Conservation (phyloP, 2,888 invertebrate species). For the Lithophane leautieri region DNA sequence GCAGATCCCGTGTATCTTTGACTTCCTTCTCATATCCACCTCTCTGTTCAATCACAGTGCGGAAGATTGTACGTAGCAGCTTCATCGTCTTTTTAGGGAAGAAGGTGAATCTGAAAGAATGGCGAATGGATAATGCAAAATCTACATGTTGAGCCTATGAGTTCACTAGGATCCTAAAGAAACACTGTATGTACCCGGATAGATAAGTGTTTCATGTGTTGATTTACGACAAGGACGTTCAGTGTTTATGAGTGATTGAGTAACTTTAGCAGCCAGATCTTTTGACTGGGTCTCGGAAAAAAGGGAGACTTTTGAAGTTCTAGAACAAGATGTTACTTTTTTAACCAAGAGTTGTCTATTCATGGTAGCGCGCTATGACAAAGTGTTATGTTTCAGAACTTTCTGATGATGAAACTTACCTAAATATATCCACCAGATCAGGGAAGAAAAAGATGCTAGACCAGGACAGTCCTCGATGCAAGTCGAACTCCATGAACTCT, state of each 20-base stretch:
- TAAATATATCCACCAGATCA: conserved; percentile 71
- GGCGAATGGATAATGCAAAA: not conserved
- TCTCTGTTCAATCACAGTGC: conserved; percentile 67
- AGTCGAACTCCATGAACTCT: conserved; percentile 70
- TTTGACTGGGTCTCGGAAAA: not conserved
- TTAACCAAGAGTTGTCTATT: not conserved
- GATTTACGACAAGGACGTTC: not conserved
- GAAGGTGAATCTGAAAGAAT: conserved; percentile 69
- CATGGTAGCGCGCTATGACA: not conserved
- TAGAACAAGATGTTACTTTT: no score
- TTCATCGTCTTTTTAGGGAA: conserved; percentile 72
- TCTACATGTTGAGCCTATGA: not conserved
- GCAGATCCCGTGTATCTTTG: conserved; percentile 68
- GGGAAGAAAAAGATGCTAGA: conserved; percentile 78
- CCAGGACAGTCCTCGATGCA: conserved; percentile 71
- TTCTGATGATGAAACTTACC: conserved; percentile 58
- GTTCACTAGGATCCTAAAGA: not conserved
- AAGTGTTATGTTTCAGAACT: not conserved
- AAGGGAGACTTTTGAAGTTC: not conserved
- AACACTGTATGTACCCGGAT: not conserved
- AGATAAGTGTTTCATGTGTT: not conserved
- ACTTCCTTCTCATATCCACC: conserved; percentile 61
- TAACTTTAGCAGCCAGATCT: not conserved
- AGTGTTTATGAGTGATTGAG: not conserved
- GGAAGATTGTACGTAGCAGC: conserved; percentile 68